These are phyloP conservation scores for Steinernema feltiae DNA, from an alignment of 1,140 invertebrate species.

Conservation along the genomic window DNA sequence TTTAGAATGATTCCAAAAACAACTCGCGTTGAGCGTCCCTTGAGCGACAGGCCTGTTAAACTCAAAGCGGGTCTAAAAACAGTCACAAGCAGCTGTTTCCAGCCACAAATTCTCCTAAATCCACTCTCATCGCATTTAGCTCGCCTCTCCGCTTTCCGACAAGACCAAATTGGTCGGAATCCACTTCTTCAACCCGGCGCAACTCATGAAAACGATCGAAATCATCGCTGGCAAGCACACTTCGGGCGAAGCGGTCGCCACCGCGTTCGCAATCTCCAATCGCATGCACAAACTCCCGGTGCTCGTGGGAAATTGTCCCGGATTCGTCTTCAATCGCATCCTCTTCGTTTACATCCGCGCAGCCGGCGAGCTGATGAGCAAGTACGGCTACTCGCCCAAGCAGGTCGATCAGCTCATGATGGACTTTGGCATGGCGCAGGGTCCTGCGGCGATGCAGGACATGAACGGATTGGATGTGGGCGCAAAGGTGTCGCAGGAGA, in stretches of 20 bases:
- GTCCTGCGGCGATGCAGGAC: constrained; percentile 55
- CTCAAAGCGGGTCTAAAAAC: too few relatives aligned
- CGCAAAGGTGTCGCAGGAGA: constrained; percentile 26
- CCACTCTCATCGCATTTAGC: too few relatives aligned
- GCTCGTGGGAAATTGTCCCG: constrained; percentile 57
- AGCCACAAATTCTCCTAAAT: too few relatives aligned
- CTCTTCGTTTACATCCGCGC: constrained; percentile 41
- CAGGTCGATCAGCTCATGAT: constrained; percentile 56
- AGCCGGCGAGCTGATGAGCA: constrained; percentile 49
- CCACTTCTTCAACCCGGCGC: constrained; percentile 60
- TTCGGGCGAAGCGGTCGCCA: constrained; percentile 58
- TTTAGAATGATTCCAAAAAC: too few relatives aligned
- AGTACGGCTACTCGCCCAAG: constrained; percentile 55
- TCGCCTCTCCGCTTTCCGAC: constrained; percentile 53
- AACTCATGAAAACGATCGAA: constrained; percentile 58
- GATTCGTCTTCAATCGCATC: constrained; percentile 59
- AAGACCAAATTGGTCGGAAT: constrained; percentile 56
- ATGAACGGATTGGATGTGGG: constrained; percentile 48
- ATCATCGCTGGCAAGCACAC: constrained; percentile 58
- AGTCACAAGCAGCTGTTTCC: too few relatives aligned
- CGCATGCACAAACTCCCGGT: constrained; percentile 59
- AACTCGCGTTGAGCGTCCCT: too few relatives aligned
- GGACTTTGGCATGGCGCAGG: constrained; percentile 58
- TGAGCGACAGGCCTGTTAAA: too few relatives aligned
- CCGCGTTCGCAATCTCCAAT: constrained; percentile 56